Percentiles rank a stretch among this genome's conserved stretches.
Conservation (phyloP, 2,888 invertebrate species). For the Cephalotes varians region DNA sequence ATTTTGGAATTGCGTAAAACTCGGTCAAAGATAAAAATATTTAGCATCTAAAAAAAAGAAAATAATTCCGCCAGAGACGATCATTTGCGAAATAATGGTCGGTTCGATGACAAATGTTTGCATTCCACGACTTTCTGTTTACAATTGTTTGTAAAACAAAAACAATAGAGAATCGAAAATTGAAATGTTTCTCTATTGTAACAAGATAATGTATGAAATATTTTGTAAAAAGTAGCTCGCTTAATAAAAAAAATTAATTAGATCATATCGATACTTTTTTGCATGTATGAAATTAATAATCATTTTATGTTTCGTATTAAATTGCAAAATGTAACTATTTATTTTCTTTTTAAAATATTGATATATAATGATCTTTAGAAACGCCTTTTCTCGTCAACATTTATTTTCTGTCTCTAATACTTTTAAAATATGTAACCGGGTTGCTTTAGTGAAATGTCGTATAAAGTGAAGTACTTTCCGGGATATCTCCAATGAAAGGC, state of each 20-base stretch:
- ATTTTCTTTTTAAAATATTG: conserved; percentile 5
- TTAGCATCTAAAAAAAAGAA: neutral
- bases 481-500: conserved; percentile 22
- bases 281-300: neutral
- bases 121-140: neutral
- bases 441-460: conserved; percentile 56
- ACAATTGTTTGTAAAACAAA: neutral
- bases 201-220: neutral
- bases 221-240: neutral
- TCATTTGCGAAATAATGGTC: conserved; percentile 11
- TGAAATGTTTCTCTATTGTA: neutral
- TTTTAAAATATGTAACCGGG: conserved; percentile 34
- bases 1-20: neutral
- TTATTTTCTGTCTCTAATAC: conserved; percentile 26
- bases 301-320: neutral
- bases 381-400: conserved; percentile 1
- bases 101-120: neutral
- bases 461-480: conserved; percentile 55
- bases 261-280: neutral
- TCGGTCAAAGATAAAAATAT: conserved; percentile 1
- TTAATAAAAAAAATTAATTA: neutral
- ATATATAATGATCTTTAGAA: neutral
- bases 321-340: neutral
- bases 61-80: neutral
- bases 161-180: neutral